phyloP scores from a whole-genome alignment of 2,113 vertebrate species.

The Rhadina sibilatrix region DNA sequence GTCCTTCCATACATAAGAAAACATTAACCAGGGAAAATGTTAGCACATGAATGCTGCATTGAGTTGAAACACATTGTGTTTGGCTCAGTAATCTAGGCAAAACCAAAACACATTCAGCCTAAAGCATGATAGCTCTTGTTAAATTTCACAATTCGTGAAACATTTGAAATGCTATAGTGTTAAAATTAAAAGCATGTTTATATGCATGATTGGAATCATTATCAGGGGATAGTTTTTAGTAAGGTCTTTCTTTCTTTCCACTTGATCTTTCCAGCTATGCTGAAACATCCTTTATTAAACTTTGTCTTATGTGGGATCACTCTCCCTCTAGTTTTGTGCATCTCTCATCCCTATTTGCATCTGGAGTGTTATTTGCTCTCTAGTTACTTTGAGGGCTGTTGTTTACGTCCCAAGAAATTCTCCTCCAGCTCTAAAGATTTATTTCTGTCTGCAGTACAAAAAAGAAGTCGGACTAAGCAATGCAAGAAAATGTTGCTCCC shows the following conservation, averaged over 20 bases:
- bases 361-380: background rate
- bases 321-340: background rate
- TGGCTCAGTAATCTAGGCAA: constrained; percentile 29
- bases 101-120: constrained; percentile 3
- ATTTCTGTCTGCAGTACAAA: background rate
- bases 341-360: background rate
- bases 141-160: constrained; percentile 32
- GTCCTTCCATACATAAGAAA: background rate
- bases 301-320: background rate
- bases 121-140: background rate
- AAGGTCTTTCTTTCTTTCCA: background rate
- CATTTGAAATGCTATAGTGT: background rate
- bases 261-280: background rate
- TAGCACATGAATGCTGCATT: background rate
- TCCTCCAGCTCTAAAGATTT: background rate
- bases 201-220: background rate
- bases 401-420: background rate
- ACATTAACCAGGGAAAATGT: background rate
- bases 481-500: background rate
- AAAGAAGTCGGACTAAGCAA: background rate
- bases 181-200: constrained; percentile 33
- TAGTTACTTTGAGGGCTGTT: background rate
- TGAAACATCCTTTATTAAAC: background rate
- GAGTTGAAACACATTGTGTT: background rate
- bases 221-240: background rate